Conservation (phyloP, 2,797 vertebrate genomes). For the Australoheros facetus region DNA sequence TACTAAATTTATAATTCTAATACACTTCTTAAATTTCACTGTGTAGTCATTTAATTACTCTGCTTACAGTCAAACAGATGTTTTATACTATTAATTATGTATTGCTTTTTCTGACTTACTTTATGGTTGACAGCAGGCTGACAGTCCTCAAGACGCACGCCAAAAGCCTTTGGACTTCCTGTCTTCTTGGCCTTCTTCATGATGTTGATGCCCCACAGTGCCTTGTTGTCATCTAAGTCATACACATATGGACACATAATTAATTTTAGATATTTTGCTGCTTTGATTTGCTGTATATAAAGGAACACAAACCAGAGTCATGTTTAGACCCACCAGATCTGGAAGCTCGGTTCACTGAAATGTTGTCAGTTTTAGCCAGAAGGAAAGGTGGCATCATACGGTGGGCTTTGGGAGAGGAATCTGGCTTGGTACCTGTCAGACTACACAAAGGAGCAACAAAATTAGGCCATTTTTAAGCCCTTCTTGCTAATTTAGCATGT, state of each 20-base stretch:
- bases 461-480: neutral
- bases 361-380: conserved; percentile 80
- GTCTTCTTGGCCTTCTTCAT: conserved; percentile 95
- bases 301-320: neutral
- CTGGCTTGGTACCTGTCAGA: conserved; percentile 86
- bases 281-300: neutral
- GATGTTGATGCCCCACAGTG: conserved; percentile 92
- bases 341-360: conserved; percentile 77
- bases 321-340: conserved; percentile 73
- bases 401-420: conserved; percentile 88
- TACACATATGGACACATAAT: neutral
- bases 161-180: conserved; percentile 85
- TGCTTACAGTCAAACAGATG: neutral
- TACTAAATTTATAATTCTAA: neutral
- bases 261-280: neutral
- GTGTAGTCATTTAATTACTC: neutral
- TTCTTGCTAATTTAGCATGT: neutral
- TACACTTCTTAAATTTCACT: neutral
- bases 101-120: conserved; percentile 65
- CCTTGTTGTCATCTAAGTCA: conserved; percentile 85
- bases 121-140: conserved; percentile 89
- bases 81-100: neutral
- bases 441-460: conserved; percentile 65
- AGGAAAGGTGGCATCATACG: conserved; percentile 90
- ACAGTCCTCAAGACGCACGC: conserved; percentile 93